Evolutionary conservation across 2,888 invertebrate species (phyloP).

Genomic region (Tenthredo distinguenda): DNA sequence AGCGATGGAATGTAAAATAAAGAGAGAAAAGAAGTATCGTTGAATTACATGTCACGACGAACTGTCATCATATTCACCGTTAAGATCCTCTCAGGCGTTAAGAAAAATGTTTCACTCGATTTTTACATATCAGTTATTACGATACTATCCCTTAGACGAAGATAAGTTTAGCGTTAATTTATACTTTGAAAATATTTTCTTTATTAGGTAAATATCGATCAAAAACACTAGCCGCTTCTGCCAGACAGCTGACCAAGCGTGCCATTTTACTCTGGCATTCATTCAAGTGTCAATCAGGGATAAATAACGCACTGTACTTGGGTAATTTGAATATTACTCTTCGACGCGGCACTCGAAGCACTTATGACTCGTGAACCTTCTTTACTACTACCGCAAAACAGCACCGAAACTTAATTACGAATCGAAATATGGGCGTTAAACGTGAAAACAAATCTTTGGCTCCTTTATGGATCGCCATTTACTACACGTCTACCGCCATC

Average conservation of each 20-base stretch:
- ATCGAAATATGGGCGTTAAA: constrained; percentile 37
- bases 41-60: constrained; percentile 21
- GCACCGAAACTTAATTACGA: constrained; percentile 3
- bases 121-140: neutral
- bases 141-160: neutral
- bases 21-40: neutral
- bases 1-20: neutral
- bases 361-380: neutral
- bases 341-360: neutral
- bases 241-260: constrained; percentile 48
- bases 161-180: neutral
- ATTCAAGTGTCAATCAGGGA: constrained; percentile 43
- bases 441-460: constrained; percentile 38
- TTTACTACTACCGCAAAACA: neutral
- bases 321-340: neutral
- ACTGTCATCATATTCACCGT: constrained; percentile 39
- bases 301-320: neutral
- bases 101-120: neutral
- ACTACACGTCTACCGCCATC: constrained; percentile 25
- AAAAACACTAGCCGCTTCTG: constrained; percentile 26
- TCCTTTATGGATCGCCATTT: constrained; percentile 50
- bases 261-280: constrained; percentile 47
- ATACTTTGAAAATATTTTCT: constrained; percentile 17
- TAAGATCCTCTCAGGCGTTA: constrained; percentile 13
- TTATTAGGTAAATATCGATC: constrained; percentile 36